phyloP scores from a whole-genome alignment of 2,113 vertebrate genomes.

The Syngnathus floridae region DNA sequence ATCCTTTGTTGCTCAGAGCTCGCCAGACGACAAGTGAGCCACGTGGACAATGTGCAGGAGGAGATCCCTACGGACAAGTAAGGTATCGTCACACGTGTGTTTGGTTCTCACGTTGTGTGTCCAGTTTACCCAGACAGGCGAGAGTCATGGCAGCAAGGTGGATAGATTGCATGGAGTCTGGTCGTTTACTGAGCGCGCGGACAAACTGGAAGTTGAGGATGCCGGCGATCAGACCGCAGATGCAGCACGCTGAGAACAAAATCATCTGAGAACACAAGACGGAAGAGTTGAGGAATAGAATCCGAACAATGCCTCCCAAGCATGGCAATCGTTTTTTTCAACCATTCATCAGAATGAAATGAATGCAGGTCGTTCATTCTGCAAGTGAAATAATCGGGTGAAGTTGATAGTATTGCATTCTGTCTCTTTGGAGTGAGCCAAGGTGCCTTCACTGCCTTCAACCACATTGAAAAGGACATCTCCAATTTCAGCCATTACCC shows the following conservation, averaged over 20 bases:
- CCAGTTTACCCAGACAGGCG: conserved; percentile 78
- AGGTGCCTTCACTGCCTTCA: conserved; percentile 51
- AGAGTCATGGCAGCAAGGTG: conserved; percentile 92
- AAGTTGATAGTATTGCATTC: conserved; percentile 17
- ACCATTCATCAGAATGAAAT: conserved; percentile 3
- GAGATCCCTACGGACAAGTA: conserved; percentile 72
- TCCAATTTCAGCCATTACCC: conserved; percentile 63
- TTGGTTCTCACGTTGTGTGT: neutral
- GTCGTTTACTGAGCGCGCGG: conserved; percentile 85
- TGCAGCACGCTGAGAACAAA: conserved; percentile 96
- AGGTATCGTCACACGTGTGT: neutral
- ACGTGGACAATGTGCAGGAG: conserved; percentile 91
- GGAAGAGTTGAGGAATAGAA: neutral
- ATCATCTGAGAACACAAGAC: conserved; percentile 81
- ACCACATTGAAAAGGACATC: conserved; percentile 51
- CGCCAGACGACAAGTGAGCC: conserved; percentile 95
- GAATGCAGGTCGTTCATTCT: conserved; percentile 9
- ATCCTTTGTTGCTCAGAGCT: conserved; percentile 97
- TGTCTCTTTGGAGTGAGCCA: conserved; percentile 27
- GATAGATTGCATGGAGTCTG: conserved; percentile 78
- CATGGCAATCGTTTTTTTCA: neutral
- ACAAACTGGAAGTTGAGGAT: conserved; percentile 99
- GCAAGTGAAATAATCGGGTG: conserved; percentile 20
- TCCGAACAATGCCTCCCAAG: neutral
- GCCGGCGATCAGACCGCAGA: conserved; percentile 94